phyloP scores from a whole-genome alignment of 64 coral and sea anemone genomes.

The Montipora sp. region DNA sequence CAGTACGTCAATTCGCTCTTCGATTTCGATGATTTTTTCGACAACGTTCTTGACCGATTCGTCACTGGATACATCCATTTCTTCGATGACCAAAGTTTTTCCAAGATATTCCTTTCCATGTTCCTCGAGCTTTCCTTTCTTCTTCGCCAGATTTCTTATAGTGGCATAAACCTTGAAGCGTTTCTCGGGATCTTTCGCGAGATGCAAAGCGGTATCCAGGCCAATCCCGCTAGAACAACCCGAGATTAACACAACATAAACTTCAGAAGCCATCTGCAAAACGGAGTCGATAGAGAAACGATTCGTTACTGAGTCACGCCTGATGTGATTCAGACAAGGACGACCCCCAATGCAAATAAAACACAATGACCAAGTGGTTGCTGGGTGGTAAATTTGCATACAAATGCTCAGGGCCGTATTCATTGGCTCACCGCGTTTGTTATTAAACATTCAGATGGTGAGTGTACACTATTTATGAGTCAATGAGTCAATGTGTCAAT shows the following conservation, averaged over 20 bases:
- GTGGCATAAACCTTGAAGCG: slow-evolving; percentile 72
- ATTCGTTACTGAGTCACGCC: too few species aligned
- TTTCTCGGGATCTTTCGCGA: slow-evolving; percentile 72
- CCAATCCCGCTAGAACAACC: slow-evolving; percentile 78
- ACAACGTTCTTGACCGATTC: slow-evolving; percentile 70
- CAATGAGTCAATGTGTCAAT: too few species aligned
- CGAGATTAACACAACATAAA: slow-evolving; percentile 51
- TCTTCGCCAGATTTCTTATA: slow-evolving; percentile 40
- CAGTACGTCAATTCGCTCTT: slow-evolving; percentile 75
- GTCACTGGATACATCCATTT: slow-evolving; percentile 78
- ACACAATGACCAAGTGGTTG: too few species aligned
- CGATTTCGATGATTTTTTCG: slow-evolving; percentile 52
- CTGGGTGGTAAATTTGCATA: too few species aligned
- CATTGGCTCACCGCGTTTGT: too few species aligned
- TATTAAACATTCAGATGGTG: too few species aligned
- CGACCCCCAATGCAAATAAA: too few species aligned
- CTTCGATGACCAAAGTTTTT: slow-evolving; percentile 67
- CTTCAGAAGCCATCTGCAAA: too few species aligned
- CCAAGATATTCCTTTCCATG: slow-evolving; percentile 47
- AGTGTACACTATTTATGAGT: too few species aligned
- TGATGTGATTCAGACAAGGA: too few species aligned
- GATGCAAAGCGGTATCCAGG: slow-evolving; percentile 55
- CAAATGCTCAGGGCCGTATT: too few species aligned
- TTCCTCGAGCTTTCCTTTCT: slow-evolving; percentile 63
- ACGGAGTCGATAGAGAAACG: too few species aligned